Evolutionary conservation across 2,113 vertebrate genomes (phyloP).

Genomic region (Heptranchias perlo): DNA sequence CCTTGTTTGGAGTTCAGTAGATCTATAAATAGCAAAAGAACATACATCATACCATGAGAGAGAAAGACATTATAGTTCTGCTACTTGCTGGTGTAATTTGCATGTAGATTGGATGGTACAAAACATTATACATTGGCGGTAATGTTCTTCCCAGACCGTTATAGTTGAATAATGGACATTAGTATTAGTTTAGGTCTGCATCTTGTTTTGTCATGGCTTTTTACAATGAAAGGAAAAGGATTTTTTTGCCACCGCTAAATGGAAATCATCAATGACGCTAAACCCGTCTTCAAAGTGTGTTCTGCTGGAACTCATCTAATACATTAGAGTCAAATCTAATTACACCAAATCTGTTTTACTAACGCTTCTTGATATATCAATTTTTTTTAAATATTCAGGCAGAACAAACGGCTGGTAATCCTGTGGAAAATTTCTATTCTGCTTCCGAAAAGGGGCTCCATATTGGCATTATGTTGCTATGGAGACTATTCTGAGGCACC

Average conservation of each 20-base stretch:
- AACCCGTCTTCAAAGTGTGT: conserved; percentile 12
- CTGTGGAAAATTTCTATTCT: conserved; percentile 6
- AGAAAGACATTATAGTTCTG: background rate
- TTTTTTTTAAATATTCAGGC: background rate
- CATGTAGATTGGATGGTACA: background rate
- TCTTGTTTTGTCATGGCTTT: background rate
- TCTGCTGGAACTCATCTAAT: background rate
- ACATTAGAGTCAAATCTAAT: conserved; percentile 36
- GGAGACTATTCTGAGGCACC: background rate
- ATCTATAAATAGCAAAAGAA: background rate
- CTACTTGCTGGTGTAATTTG: background rate
- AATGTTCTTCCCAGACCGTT: background rate
- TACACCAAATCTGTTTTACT: conserved; percentile 26
- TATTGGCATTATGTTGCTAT: background rate
- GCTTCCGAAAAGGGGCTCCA: background rate
- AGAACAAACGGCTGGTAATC: conserved; percentile 20
- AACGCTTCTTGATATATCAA: conserved; percentile 28
- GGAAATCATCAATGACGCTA: conserved; percentile 1
- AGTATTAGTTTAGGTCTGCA: background rate
- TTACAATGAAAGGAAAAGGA: background rate
- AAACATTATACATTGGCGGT: background rate
- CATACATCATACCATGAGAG: background rate
- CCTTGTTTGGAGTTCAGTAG: background rate
- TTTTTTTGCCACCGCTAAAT: background rate
- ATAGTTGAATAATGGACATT: background rate